phyloP scores from a whole-genome alignment of 2,888 invertebrate species.

The Acanthosepion lycidas region DNA sequence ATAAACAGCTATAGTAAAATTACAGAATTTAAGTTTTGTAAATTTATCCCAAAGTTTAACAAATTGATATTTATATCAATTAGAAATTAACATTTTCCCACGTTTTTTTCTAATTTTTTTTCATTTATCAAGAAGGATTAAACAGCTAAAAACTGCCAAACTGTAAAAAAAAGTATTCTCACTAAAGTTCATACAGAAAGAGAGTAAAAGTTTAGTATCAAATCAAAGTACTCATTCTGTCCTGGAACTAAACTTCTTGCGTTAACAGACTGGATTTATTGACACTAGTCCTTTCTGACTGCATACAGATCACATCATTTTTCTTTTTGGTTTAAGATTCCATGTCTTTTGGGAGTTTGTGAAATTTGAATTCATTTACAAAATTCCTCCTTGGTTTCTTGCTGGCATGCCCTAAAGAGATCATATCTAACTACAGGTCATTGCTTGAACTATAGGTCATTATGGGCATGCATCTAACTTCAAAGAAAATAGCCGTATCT shows the following conservation, averaged over 20 bases:
- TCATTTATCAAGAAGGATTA: no score
- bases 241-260: not conserved
- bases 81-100: no score
- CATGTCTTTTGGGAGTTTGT: not conserved
- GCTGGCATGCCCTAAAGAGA: not conserved
- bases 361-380: not conserved
- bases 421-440: conserved; percentile 16
- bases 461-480: not conserved
- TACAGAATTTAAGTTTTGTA: no score
- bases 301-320: conserved; percentile 11
- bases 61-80: no score
- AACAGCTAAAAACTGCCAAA: no score
- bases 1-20: not conserved
- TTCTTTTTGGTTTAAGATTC: not conserved
- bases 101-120: no score
- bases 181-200: no score
- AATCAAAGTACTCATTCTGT: no score
- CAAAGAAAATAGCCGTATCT: not conserved
- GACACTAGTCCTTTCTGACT: not conserved
- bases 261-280: not conserved
- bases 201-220: no score
- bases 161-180: no score
- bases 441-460: not conserved
- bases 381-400: not conserved
- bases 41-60: no score